Evolutionary conservation across 2,797 vertebrate genomes (phyloP).

Genomic region (Notolepis coatsorum): DNA sequence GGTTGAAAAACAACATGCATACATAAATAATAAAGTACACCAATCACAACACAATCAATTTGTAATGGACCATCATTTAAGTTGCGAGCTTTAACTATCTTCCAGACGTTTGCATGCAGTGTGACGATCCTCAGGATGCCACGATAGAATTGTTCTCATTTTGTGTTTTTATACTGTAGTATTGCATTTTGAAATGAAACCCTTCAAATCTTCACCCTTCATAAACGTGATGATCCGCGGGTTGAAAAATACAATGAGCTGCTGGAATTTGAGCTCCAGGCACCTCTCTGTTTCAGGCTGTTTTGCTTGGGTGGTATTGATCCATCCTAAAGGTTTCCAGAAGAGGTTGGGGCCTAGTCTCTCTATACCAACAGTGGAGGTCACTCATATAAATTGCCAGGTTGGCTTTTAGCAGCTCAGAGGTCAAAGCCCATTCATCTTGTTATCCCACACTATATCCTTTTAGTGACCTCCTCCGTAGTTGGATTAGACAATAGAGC

Average conservation of each 20-base stretch:
- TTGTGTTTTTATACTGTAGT: too few relatives aligned
- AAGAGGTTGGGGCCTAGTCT: constrained; percentile 83
- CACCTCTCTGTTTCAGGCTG: constrained; percentile 64
- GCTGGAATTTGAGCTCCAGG: constrained; percentile 31
- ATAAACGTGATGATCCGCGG: constrained; percentile 23
- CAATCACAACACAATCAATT: too few relatives aligned
- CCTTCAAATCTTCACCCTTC: neutral
- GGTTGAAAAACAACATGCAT: too few relatives aligned
- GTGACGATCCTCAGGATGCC: too few relatives aligned
- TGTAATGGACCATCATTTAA: too few relatives aligned
- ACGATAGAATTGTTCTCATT: too few relatives aligned
- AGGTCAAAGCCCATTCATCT: constrained; percentile 96
- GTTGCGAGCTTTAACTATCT: too few relatives aligned
- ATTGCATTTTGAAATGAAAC: too few relatives aligned
- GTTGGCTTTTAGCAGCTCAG: constrained; percentile 92
- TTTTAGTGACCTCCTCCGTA: constrained; percentile 90
- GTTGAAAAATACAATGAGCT: constrained; percentile 25
- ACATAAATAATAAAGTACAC: too few relatives aligned
- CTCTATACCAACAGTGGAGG: constrained; percentile 75
- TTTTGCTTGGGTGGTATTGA: constrained; percentile 85
- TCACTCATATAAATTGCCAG: constrained; percentile 92
- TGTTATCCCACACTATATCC: constrained; percentile 88
- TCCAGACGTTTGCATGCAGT: too few relatives aligned
- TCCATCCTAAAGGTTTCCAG: constrained; percentile 80
- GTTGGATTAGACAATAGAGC: constrained; percentile 92